Evolutionary conservation across 2,797 vertebrate species (phyloP).

Genomic region (Cottoperca gobio): DNA sequence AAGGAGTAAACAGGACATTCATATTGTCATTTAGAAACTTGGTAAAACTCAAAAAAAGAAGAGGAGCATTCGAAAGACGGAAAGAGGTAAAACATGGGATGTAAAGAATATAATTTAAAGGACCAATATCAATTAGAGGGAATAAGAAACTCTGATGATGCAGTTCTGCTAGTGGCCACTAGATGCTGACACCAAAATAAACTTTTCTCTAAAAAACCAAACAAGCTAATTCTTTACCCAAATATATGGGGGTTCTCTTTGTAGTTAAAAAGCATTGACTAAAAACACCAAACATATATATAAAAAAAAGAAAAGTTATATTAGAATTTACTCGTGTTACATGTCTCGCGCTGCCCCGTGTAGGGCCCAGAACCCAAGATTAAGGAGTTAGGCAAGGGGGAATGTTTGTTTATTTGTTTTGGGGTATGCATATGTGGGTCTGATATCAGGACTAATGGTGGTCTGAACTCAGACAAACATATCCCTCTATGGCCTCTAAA

Average conservation of each 20-base stretch:
- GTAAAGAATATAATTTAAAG: background rate
- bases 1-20: background rate
- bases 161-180: fast-evolving
- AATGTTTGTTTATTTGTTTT: background rate
- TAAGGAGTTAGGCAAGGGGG: background rate
- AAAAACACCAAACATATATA: background rate
- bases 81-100: background rate
- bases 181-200: background rate
- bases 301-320: no score
- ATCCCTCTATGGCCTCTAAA: no score
- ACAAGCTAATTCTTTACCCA: background rate
- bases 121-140: no score
- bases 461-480: background rate
- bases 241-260: background rate
- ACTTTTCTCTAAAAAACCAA: no score
- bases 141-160: background rate
- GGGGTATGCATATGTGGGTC: background rate
- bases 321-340: background rate
- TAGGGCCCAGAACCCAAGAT: background rate
- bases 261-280: background rate
- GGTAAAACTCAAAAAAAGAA: background rate
- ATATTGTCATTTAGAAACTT: background rate
- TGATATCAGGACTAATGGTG: background rate
- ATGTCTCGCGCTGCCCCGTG: background rate
- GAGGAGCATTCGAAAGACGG: background rate